Conservation (phyloP, 2,888 invertebrate species). For the Thalpophila matura region DNA sequence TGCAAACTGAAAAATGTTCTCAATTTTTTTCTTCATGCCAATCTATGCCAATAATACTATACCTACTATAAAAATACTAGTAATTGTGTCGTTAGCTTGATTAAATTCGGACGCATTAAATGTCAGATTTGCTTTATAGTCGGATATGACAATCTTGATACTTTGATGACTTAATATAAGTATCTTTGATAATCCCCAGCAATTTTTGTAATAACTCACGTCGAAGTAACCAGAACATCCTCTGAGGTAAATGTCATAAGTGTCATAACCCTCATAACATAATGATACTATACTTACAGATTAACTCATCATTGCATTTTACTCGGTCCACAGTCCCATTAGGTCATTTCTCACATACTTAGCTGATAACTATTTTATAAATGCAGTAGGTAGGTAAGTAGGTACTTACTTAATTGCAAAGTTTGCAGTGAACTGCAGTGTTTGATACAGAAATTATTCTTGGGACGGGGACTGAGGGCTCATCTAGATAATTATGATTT, state of each 20-base stretch:
- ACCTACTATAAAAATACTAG: background rate
- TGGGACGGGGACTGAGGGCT: too few species aligned
- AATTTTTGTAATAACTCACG: constrained; percentile 13
- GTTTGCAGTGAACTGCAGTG: constrained; percentile 7
- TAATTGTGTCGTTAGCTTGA: background rate
- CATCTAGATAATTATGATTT: too few species aligned
- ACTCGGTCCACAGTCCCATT: constrained; percentile 16
- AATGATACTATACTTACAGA: constrained; percentile 41
- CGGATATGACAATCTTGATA: constrained; percentile 2
- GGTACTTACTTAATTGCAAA: constrained; percentile 21
- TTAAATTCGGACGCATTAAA: constrained; percentile 1
- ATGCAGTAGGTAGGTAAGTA: too few species aligned
- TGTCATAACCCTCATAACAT: too few species aligned
- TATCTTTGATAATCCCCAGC: background rate
- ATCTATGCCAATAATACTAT: background rate
- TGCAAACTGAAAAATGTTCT: background rate
- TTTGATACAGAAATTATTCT: too few species aligned
- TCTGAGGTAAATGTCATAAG: constrained; percentile 34
- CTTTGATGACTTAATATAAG: constrained; percentile 32
- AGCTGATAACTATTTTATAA: too few species aligned
- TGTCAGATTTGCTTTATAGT: constrained; percentile 3
- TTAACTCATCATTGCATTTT: constrained; percentile 53
- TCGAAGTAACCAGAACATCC: constrained; percentile 25
- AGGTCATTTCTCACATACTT: constrained; percentile 46
- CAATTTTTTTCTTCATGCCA: background rate